Evolutionary conservation across 2,888 invertebrate species (phyloP).

Genomic region (Perizoma affinitatum): DNA sequence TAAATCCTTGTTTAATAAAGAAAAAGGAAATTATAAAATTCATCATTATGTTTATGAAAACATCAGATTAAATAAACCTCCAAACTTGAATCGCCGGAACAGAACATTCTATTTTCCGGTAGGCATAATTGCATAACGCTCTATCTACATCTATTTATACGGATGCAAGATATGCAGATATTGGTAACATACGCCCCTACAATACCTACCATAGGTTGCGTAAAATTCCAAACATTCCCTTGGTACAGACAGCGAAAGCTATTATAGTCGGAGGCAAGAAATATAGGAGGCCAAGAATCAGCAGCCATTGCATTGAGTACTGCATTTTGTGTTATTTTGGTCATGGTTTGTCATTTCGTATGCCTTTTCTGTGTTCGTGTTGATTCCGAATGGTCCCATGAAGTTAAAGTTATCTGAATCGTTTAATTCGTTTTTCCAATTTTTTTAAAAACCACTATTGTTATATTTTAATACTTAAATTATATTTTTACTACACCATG

Average conservation of each 20-base stretch:
- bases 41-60: conserved; percentile 22
- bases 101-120: conserved; percentile 40
- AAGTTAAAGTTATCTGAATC: too few relatives aligned
- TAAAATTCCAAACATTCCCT: too few relatives aligned
- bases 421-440: too few relatives aligned
- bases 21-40: conserved; percentile 12
- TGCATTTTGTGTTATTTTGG: too few relatives aligned
- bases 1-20: not conserved
- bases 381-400: too few relatives aligned
- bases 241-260: conserved; percentile 22
- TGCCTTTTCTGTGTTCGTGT: too few relatives aligned
- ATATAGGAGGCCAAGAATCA: not conserved
- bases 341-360: too few relatives aligned
- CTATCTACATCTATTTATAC: conserved; percentile 28
- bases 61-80: conserved; percentile 35
- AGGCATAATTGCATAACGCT: conserved; percentile 34
- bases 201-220: too few relatives aligned
- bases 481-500: too few relatives aligned
- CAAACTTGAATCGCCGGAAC: conserved; percentile 41
- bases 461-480: too few relatives aligned
- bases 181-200: conserved; percentile 18
- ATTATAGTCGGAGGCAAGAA: not conserved
- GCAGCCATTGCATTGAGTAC: not conserved
- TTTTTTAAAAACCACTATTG: too few relatives aligned
- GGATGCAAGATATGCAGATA: conserved; percentile 34